Evolutionary conservation across 2,797 vertebrate genomes (phyloP).

Genomic region (Borostomias antarcticus): DNA sequence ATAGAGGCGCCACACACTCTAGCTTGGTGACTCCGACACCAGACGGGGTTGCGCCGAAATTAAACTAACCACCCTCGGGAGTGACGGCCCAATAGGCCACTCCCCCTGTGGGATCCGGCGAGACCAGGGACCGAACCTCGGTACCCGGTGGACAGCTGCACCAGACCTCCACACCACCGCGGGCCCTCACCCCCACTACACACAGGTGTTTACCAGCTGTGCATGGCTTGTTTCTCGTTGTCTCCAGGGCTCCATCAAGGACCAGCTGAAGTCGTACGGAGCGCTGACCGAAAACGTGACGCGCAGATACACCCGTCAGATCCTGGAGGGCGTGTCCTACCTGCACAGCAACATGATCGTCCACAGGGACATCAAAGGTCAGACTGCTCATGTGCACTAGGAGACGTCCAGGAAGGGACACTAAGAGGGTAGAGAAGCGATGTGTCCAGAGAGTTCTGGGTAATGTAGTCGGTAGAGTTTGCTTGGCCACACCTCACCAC

Average conservation of each 20-base stretch:
- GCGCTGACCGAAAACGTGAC: slow-evolving; percentile 98
- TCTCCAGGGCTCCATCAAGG: slow-evolving; percentile 94
- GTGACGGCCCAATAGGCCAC: no score
- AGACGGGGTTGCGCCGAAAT: no score
- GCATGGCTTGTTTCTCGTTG: neutral
- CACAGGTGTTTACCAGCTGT: no score
- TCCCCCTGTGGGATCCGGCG: no score
- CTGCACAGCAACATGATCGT: slow-evolving; percentile 99
- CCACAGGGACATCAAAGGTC: slow-evolving; percentile 99
- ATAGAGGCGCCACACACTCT: no score
- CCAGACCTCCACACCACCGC: no score
- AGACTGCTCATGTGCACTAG: slow-evolving; percentile 16
- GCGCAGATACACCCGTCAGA: slow-evolving; percentile 95
- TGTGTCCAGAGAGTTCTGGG: neutral
- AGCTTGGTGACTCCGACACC: no score
- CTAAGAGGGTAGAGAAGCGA: neutral
- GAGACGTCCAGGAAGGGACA: neutral
- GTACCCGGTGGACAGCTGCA: no score
- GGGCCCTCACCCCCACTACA: neutral
- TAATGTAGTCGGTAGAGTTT: neutral
- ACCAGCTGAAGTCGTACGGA: slow-evolving; percentile 96
- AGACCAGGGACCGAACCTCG: no score
- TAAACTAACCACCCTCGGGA: no score
- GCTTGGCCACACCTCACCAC: neutral
- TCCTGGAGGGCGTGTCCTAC: slow-evolving; percentile 97